Conservation (phyloP, 1,140 invertebrate genomes). For the Ericerus pela region DNA sequence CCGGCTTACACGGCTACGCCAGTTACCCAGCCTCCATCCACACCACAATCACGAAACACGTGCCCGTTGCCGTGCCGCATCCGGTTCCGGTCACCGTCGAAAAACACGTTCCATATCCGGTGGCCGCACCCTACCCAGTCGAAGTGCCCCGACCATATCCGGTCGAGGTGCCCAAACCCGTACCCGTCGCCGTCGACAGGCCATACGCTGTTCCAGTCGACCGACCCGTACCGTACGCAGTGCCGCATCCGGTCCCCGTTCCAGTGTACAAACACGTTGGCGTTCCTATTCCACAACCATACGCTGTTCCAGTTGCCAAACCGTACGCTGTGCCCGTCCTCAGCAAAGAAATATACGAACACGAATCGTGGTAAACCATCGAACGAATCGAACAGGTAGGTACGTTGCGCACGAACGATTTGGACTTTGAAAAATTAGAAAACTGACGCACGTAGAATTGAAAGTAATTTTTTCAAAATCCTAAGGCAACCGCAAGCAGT, state of each 20-base stretch:
- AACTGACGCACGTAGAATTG: too few species aligned
- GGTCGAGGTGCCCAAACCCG: constrained; percentile 23
- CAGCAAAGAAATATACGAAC: constrained; percentile 1
- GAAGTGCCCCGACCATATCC: constrained; percentile 22
- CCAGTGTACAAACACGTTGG: constrained; percentile 16
- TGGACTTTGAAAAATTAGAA: too few species aligned
- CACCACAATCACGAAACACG: constrained; percentile 17
- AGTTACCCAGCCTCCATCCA: constrained; percentile 16
- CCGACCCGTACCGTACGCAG: constrained; percentile 19
- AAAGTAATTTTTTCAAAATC: too few species aligned
- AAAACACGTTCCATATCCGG: constrained; percentile 22
- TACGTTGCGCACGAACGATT: too few species aligned
- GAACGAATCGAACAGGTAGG: too few species aligned
- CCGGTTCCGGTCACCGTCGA: constrained; percentile 22
- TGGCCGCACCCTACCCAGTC: constrained; percentile 23
- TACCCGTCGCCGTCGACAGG: constrained; percentile 20
- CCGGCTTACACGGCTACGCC: neutral
- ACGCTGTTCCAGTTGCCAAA: constrained; percentile 5
- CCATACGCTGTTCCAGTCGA: constrained; percentile 21
- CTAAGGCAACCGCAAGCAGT: too few species aligned
- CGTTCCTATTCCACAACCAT: constrained; percentile 5
- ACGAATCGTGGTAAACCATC: neutral
- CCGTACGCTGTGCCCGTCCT: constrained; percentile 10
- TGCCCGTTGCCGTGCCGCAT: constrained; percentile 21
- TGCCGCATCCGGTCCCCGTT: constrained; percentile 17